Conservation (phyloP, 1,140 invertebrate species). For the Leucophenga varia region DNA sequence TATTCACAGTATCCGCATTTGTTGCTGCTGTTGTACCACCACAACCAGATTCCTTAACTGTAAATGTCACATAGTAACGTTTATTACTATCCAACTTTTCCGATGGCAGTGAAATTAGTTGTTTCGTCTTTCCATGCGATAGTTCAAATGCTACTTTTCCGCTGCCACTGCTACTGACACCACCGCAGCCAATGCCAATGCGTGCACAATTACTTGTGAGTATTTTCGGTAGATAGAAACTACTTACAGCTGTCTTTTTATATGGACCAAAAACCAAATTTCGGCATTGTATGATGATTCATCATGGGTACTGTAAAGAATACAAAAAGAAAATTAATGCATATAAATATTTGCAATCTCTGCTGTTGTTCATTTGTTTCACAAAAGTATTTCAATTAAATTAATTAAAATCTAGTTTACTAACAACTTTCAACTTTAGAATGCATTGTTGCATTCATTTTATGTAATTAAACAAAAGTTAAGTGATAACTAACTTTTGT, state of each 20-base stretch:
- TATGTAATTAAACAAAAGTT: too few relatives aligned
- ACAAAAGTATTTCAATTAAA: too few relatives aligned
- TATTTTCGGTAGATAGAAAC: constrained; percentile 56
- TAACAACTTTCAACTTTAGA: too few relatives aligned
- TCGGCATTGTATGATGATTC: constrained; percentile 75
- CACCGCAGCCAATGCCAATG: constrained; percentile 16
- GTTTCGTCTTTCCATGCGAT: constrained; percentile 76
- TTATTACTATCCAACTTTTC: constrained; percentile 84
- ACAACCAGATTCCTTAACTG: constrained; percentile 67
- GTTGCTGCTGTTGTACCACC: constrained; percentile 17
- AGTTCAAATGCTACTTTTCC: constrained; percentile 71
- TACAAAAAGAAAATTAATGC: background rate
- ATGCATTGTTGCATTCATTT: too few relatives aligned
- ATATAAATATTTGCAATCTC: background rate
- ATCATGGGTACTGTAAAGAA: constrained; percentile 66
- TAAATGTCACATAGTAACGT: constrained; percentile 87
- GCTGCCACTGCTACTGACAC: constrained; percentile 26
- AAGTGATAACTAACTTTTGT: too few relatives aligned
- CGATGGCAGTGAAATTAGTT: constrained; percentile 80
- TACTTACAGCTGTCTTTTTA: constrained; percentile 55
- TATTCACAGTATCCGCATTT: constrained; percentile 9
- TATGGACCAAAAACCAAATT: constrained; percentile 60
- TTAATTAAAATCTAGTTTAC: too few relatives aligned
- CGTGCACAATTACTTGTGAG: constrained; percentile 40
- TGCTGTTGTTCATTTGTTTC: background rate